phyloP scores from a whole-genome alignment of 2,113 vertebrate species.

The Verasper variegatus region DNA sequence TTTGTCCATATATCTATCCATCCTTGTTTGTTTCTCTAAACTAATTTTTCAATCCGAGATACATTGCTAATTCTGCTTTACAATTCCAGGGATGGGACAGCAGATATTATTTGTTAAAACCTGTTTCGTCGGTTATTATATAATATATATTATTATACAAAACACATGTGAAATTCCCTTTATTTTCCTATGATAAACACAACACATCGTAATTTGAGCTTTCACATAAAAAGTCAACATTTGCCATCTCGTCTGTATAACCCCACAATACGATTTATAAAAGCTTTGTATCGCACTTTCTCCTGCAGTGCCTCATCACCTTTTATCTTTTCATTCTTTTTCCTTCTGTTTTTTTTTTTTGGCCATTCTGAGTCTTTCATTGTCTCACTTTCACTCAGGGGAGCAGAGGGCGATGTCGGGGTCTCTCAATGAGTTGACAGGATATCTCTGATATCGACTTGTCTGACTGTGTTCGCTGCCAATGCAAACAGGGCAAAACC shows the following conservation, averaged over 20 bases:
- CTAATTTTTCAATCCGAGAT: not conserved
- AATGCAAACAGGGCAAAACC: conserved; percentile 34
- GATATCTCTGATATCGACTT: conserved; percentile 41
- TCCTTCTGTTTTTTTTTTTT: not conserved
- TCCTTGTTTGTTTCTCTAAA: not conserved
- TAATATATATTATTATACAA: not conserved
- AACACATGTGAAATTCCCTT: not conserved
- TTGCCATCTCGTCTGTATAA: not conserved
- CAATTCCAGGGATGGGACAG: not conserved
- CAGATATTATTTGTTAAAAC: not conserved
- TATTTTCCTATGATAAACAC: not conserved
- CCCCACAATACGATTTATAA: not conserved
- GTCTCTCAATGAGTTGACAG: conserved; percentile 34
- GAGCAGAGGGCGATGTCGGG: conserved; percentile 34
- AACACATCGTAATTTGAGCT: not conserved
- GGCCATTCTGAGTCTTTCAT: conserved; percentile 9
- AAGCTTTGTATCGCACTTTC: not conserved
- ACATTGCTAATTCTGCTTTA: not conserved
- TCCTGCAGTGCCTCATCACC: not conserved
- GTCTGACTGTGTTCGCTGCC: conserved; percentile 25
- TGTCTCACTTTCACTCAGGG: conserved; percentile 24
- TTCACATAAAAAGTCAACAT: not conserved
- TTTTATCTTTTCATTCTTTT: conserved; percentile 2
- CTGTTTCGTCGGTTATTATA: not conserved
- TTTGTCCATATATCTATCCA: conserved; percentile 12